A percentile compares a stretch with the other conserved stretches of the same genome.
phyloP scores from a whole-genome alignment of 2,797 vertebrate species.

The Nannoperca obscura region DNA sequence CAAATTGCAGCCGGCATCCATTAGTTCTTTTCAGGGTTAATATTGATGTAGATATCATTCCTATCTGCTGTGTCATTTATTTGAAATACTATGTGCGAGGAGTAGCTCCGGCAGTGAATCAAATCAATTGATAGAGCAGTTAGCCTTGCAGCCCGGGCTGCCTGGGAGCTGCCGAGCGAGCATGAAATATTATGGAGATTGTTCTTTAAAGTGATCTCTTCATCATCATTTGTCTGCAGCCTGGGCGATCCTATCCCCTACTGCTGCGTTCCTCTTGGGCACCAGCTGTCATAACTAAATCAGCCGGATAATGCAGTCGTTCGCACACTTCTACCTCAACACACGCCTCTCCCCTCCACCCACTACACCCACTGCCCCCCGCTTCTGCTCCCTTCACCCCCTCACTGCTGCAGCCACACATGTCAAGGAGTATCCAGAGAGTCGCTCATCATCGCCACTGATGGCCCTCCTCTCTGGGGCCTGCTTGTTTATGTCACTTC shows the following conservation, averaged over 20 bases:
- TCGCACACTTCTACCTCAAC: constrained; percentile 70
- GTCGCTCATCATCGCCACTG: constrained; percentile 90
- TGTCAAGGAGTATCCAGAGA: constrained; percentile 89
- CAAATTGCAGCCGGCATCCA: constrained; percentile 94
- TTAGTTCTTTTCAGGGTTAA: constrained; percentile 99
- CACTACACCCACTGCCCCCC: constrained; percentile 61
- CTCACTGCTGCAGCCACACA: constrained; percentile 77
- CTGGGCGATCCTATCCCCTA: constrained; percentile 87
- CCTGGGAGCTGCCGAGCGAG: constrained; percentile 90
- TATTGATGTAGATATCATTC: constrained; percentile 99
- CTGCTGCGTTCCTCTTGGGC: constrained; percentile 88
- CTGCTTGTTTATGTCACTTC: constrained; percentile 91
- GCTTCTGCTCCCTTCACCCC: constrained; percentile 66
- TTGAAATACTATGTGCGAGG: constrained; percentile 98
- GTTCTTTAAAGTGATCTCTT: constrained; percentile 99
- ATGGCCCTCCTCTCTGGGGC: constrained; percentile 89
- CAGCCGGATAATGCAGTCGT: constrained; percentile 92
- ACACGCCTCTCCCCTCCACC: constrained; percentile 36
- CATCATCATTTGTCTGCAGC: constrained; percentile 99
- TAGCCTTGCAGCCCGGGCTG: constrained; percentile 91
- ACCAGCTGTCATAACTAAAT: constrained; percentile 99
- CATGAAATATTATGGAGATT: constrained; percentile 99
- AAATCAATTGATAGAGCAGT: constrained; percentile 99
- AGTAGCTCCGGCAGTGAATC: constrained; percentile 97
- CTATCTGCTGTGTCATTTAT: constrained; percentile 97